phyloP scores from a whole-genome alignment of 2,113 vertebrate species.

The Marcusenius ussheri region DNA sequence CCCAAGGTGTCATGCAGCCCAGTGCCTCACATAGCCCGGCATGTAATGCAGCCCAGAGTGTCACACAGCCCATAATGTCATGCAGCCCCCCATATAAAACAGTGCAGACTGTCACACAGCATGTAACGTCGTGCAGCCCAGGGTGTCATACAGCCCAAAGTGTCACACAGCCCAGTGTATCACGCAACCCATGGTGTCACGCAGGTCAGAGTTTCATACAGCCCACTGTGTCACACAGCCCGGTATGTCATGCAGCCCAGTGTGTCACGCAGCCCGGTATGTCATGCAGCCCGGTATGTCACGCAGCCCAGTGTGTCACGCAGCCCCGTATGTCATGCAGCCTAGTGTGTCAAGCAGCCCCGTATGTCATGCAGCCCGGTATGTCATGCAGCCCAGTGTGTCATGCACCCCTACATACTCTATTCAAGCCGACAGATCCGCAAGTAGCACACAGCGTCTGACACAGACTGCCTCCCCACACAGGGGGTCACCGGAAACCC shows the following conservation, averaged over 20 bases:
- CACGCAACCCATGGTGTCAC: too few relatives aligned
- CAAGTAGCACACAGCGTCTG: slow-evolving; percentile 35
- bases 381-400: not conserved
- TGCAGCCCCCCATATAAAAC: not conserved
- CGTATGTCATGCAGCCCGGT: not conserved
- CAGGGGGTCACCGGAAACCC: slow-evolving; percentile 46
- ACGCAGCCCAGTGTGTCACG: too few relatives aligned
- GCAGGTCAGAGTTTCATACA: too few relatives aligned
- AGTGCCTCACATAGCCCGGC: too few relatives aligned
- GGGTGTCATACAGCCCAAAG: too few relatives aligned
- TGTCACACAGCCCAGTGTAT: too few relatives aligned
- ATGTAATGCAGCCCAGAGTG: too few relatives aligned
- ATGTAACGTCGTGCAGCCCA: not conserved
- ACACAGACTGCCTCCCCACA: slow-evolving; percentile 33
- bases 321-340: not conserved
- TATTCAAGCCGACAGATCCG: not conserved
- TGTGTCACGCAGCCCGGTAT: not conserved
- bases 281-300: too few relatives aligned
- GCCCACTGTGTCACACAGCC: not conserved
- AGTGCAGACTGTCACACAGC: not conserved
- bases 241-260: not conserved
- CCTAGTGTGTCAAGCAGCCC: not conserved
- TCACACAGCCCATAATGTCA: not conserved
- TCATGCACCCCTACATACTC: not conserved
- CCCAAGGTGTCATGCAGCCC: too few relatives aligned